Evolutionary conservation across 2,113 vertebrate species (phyloP).

Genomic region (Vireo altiloquus): DNA sequence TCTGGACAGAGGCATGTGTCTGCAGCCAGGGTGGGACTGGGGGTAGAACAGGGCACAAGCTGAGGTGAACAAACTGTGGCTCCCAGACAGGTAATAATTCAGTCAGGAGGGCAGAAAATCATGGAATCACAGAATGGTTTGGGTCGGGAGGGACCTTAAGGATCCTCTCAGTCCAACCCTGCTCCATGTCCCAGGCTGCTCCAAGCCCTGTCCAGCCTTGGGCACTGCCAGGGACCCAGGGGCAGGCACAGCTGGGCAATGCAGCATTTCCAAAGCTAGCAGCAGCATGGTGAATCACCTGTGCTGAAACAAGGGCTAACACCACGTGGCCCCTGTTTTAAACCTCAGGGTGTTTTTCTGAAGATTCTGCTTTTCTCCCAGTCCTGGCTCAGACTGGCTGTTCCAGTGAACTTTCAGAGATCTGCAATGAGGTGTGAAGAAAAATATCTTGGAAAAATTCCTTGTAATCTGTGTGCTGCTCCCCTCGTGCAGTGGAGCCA

Average conservation of each 20-base stretch:
- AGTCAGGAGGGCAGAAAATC: background rate
- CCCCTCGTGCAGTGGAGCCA: background rate
- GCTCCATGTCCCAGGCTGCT: background rate
- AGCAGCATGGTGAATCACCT: background rate
- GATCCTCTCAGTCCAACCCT: no score
- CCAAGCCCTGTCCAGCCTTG: background rate
- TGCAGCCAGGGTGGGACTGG: background rate
- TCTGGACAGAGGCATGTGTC: background rate
- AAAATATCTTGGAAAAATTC: background rate
- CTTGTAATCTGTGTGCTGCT: background rate
- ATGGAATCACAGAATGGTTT: background rate
- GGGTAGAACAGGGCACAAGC: background rate
- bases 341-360: background rate
- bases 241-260: background rate
- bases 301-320: background rate
- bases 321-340: rapidly evolving
- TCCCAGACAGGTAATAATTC: background rate
- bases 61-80: background rate
- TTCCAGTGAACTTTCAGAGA: background rate
- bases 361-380: background rate
- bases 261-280: background rate
- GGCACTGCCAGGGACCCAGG: background rate
- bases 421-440: background rate
- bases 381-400: background rate
- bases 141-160: background rate